phyloP scores from a whole-genome alignment of 1,140 invertebrate species.

The Polypedilum pembai region DNA sequence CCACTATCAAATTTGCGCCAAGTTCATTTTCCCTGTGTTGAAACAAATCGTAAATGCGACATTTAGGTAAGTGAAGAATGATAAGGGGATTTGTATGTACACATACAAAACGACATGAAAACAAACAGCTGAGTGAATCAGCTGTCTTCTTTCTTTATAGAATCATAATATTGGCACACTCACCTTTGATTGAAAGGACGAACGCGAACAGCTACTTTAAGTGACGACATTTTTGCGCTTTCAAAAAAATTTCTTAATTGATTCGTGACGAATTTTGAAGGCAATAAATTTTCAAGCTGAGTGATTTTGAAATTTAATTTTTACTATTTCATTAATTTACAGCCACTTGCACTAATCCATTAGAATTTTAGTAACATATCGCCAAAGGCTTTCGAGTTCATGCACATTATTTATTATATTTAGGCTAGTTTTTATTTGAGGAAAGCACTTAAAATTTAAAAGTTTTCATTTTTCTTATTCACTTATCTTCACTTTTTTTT shows the following conservation, averaged over 20 bases:
- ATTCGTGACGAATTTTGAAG: slow-evolving; percentile 3
- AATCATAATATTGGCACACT: slow-evolving; percentile 32
- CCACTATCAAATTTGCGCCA: slow-evolving; percentile 73
- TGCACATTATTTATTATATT: not conserved
- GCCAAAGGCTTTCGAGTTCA: not conserved
- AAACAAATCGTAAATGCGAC: slow-evolving; percentile 26
- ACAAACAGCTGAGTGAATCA: slow-evolving; percentile 8
- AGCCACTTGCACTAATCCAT: not conserved
- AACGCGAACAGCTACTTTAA: slow-evolving; percentile 73
- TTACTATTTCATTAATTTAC: not conserved
- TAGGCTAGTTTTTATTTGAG: not conserved
- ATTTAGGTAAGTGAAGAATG: not conserved
- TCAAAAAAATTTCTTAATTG: not conserved
- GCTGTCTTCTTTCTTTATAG: not conserved
- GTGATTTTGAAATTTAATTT: not conserved
- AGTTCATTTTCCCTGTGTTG: slow-evolving; percentile 66
- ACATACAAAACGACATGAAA: not conserved
- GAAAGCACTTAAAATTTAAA: not conserved
- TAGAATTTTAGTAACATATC: not conserved
- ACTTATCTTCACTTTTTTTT: too few species aligned
- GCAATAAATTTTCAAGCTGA: slow-evolving; percentile 5
- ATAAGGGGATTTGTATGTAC: not conserved
- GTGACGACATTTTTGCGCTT: slow-evolving; percentile 56
- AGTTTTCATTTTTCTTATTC: not conserved
- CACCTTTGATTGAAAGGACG: slow-evolving; percentile 76